These are phyloP conservation scores for Meteorus sp. DNA, from an alignment of 1,140 invertebrate genomes.

Conservation along the genomic window DNA sequence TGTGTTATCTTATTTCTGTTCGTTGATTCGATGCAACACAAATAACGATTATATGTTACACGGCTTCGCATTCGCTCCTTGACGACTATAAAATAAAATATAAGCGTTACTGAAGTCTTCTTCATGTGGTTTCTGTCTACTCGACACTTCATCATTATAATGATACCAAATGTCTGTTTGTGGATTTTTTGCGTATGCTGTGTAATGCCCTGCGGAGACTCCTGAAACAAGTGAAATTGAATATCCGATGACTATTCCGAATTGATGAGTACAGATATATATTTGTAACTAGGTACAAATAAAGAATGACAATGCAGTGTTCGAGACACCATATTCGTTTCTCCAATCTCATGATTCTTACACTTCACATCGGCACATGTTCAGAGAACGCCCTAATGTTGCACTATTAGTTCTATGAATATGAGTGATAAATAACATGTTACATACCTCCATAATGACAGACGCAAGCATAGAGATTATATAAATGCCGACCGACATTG, in stretches of 20 bases:
- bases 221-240: slow-evolving; percentile 52
- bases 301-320: no score
- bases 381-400: no score
- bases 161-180: slow-evolving; percentile 67
- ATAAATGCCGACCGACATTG: slow-evolving; percentile 57
- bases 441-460: slow-evolving; percentile 74
- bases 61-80: slow-evolving; percentile 58
- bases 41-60: slow-evolving; percentile 50
- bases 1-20: no score
- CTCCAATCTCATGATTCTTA: no score
- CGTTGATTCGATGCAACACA: neutral
- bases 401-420: no score
- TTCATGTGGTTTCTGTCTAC: slow-evolving; percentile 63
- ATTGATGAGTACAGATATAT: no score
- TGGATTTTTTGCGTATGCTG: slow-evolving; percentile 69
- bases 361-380: no score
- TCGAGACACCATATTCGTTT: no score
- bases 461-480: slow-evolving; percentile 71
- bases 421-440: no score
- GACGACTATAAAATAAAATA: slow-evolving; percentile 70
- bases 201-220: slow-evolving; percentile 72
- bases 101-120: slow-evolving; percentile 71
- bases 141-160: slow-evolving; percentile 70
- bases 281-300: no score
- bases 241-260: no score